Conservation (phyloP, 2,888 invertebrate genomes). For the Drosophila pseudotalamancana region DNA sequence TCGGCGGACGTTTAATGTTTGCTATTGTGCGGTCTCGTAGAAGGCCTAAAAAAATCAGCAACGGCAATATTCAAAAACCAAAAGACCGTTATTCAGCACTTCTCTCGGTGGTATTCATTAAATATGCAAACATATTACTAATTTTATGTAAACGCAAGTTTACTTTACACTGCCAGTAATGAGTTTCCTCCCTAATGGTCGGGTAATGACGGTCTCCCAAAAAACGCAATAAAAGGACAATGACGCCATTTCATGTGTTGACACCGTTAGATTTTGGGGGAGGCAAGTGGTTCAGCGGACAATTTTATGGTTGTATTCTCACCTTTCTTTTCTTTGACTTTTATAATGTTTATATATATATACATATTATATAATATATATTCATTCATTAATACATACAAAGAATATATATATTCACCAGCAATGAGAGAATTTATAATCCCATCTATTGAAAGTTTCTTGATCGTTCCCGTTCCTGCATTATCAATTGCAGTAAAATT, state of each 20-base stretch:
- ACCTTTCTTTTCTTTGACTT: not conserved
- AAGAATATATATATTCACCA: no score
- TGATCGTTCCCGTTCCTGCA: no score
- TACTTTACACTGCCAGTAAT: not conserved
- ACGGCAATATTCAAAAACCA: not conserved
- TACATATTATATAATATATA: no score
- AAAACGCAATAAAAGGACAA: slow-evolving; percentile 1
- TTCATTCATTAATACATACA: no score
- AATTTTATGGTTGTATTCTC: not conserved
- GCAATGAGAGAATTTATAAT: no score
- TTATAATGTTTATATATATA: not conserved
- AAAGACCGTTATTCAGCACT: not conserved
- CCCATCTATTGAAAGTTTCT: no score
- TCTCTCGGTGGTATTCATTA: slow-evolving; percentile 1
- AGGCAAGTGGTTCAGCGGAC: no score
- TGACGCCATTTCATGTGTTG: slow-evolving; percentile 5
- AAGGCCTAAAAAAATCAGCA: not conserved
- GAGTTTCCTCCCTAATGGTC: not conserved
- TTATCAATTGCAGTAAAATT: no score
- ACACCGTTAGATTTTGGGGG: not conserved
- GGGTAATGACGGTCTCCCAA: slow-evolving; percentile 6
- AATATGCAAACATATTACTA: slow-evolving; percentile 6
- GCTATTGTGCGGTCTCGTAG: no score
- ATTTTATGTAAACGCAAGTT: slow-evolving; percentile 4
- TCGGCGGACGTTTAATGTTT: no score